Conservation (phyloP, 2,797 vertebrate species). For the Poeciliopsis turneri region DNA sequence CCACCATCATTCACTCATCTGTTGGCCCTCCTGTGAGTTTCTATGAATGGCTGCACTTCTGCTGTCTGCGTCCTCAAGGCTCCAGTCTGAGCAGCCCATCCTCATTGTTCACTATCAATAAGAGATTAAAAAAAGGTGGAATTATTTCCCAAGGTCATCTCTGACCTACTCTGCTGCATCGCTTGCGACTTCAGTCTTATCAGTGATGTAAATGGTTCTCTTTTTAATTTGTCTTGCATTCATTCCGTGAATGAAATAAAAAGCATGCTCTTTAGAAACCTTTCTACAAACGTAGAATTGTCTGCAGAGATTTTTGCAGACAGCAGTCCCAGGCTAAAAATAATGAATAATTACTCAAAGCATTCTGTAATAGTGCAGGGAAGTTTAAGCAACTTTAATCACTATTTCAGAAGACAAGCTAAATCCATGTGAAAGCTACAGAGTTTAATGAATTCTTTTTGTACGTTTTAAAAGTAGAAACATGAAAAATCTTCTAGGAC, state of each 20-base stretch:
- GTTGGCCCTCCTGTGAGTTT: slow-evolving; percentile 37
- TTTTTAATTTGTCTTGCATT: not conserved
- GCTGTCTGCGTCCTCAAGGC: slow-evolving; percentile 24
- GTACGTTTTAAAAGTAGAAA: not conserved
- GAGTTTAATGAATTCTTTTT: not conserved
- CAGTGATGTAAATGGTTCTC: not conserved
- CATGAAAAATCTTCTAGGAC: not conserved
- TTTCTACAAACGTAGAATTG: not conserved
- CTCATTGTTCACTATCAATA: slow-evolving; percentile 16
- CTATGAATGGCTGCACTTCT: slow-evolving; percentile 39
- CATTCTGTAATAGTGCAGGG: no score
- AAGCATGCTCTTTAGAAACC: not conserved
- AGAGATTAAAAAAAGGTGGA: slow-evolving; percentile 4
- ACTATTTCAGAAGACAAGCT: not conserved
- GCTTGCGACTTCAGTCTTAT: not conserved
- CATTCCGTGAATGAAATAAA: not conserved
- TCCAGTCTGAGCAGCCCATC: slow-evolving; percentile 7
- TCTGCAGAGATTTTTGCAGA: not conserved
- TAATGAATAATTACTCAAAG: not conserved
- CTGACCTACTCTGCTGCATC: not conserved
- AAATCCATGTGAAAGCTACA: not conserved
- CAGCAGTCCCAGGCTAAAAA: not conserved
- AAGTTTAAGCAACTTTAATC: not conserved
- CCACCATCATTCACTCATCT: slow-evolving; percentile 38
- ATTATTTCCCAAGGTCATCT: slow-evolving; percentile 18